Percentiles rank a stretch among this genome's conserved stretches.
These are phyloP conservation scores for Drosophila affinis DNA, from an alignment of 2,888 invertebrate genomes.

Conservation along the genomic window DNA sequence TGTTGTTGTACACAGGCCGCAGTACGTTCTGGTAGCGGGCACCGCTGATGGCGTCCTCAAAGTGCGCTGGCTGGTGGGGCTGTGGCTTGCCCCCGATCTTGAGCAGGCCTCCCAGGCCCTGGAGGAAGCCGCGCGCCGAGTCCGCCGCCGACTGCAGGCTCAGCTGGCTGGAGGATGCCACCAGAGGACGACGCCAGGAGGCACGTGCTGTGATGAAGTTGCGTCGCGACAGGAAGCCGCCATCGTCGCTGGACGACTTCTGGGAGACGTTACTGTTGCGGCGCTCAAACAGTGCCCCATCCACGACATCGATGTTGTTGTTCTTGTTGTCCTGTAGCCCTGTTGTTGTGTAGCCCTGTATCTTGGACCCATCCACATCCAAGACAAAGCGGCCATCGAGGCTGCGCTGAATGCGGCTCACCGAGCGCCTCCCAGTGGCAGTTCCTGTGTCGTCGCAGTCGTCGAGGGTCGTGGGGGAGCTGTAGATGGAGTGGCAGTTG, in stretches of 20 bases:
- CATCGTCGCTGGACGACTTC: constrained; percentile 90
- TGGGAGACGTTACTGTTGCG: constrained; percentile 86
- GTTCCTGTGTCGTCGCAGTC: constrained; percentile 79
- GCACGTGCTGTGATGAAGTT: constrained; percentile 85
- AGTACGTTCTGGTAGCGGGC: constrained; percentile 82
- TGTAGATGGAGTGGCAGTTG: constrained; percentile 84
- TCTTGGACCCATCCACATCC: constrained; percentile 73
- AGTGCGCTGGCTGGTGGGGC: constrained; percentile 16
- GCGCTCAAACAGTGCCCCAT: constrained; percentile 75
- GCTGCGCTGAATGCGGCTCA: constrained; percentile 89
- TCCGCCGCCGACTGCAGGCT: constrained; percentile 87
- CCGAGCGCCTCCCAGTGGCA: constrained; percentile 63
- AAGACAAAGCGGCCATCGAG: constrained; percentile 91
- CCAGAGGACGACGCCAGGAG: constrained; percentile 87
- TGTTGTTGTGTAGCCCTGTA: constrained; percentile 45
- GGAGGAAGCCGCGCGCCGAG: constrained; percentile 86
- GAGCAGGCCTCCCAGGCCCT: constrained; percentile 81
- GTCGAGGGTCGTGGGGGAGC: constrained; percentile 80
- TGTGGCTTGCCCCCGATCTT: constrained; percentile 72
- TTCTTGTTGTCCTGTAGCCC: constrained; percentile 21
- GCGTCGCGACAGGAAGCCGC: constrained; percentile 90
- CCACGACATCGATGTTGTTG: constrained; percentile 63
- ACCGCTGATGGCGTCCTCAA: constrained; percentile 56
- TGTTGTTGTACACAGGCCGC: constrained; percentile 47
- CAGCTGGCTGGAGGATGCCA: constrained; percentile 87